phyloP scores from a whole-genome alignment of 53 echinoderm and acorn worm species.

The Pentamera pediparva region DNA sequence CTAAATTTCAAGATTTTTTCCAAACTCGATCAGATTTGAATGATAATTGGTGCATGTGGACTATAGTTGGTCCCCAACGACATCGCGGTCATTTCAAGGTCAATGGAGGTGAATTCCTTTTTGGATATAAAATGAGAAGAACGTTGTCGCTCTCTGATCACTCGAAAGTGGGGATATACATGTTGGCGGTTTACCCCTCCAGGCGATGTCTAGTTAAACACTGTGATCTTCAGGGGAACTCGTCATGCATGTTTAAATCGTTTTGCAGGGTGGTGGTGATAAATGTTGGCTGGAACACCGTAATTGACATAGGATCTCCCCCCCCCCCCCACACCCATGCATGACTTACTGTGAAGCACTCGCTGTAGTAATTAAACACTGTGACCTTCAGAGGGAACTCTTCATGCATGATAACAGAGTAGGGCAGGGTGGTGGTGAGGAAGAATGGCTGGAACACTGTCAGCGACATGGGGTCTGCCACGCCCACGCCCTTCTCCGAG shows the following conservation, averaged over 20 bases:
- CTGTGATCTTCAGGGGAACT: slow-evolving; percentile 62
- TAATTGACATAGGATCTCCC: slow-evolving; percentile 47
- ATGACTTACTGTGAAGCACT: slow-evolving; percentile 79
- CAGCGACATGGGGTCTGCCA: slow-evolving; percentile 59
- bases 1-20: too few relatives aligned
- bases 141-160: too few relatives aligned
- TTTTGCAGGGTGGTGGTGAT: slow-evolving; percentile 80
- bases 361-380: slow-evolving; percentile 76
- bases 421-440: slow-evolving; percentile 80
- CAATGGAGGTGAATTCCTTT: too few relatives aligned
- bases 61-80: too few relatives aligned
- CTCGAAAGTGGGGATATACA: too few relatives aligned
- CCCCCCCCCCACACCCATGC: slow-evolving; percentile 74
- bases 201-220: slow-evolving; percentile 97
- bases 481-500: slow-evolving; percentile 59
- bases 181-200: too few relatives aligned
- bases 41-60: too few relatives aligned
- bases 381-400: slow-evolving; percentile 67
- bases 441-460: slow-evolving; percentile 92
- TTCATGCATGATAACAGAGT: slow-evolving; percentile 84
- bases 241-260: slow-evolving; percentile 66
- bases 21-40: too few relatives aligned
- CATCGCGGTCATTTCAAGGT: too few relatives aligned
- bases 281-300: slow-evolving; percentile 85
- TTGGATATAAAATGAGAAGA: too few relatives aligned